Evolutionary conservation across 1,140 invertebrate species (phyloP), one percentile per base, ranked within the genome.

Genomic region (Leptinotarsa lineolata): DNA sequence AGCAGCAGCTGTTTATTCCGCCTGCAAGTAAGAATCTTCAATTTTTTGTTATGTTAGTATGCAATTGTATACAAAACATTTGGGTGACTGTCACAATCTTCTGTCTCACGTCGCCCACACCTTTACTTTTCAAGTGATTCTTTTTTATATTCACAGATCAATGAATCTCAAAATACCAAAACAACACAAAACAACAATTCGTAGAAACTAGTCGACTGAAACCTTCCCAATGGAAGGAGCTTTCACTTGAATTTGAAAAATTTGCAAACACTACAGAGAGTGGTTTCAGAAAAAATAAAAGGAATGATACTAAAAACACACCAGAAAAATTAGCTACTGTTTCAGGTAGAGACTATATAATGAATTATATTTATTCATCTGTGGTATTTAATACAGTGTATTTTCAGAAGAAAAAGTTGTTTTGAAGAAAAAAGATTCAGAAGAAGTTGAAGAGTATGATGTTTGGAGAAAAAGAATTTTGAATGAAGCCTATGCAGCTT

Each of bases 1-100:
- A 21, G 80, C 84, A 5, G 85, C 84, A 75, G 85, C 85, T 5
- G 83, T 85, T 1, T 85, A 83, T 70, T 82, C 84, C 15, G 30
- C 85, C 44, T 85, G 85, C 71, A 85, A 83, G 74, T 79, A 76
- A 72, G 72, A 75, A 74, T 68, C n/a, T 54, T 16, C n/a, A 54
- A 54, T 54, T 54, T 54, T 3, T 54, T 54, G 6, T 54, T 54
- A 15, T 54, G 15, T 54, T 12, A 54, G n/a, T 18, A 54, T 16
- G 48, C 15, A 16, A 54, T 11, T 39, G 30, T 39, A 54, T 16
- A 54, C 15, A 54, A 54, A 54, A 8, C 16, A 54, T 54, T 8
- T n/a, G 13, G 13, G 15, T 54, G 15, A 54, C 15, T 54, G 8
- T 39, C 30, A 39, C 30, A 11, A 39, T 39, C 11, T 39, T 39